Conservation (phyloP, 2,797 vertebrate genomes). For the Ptychobarbus kaznakovi region DNA sequence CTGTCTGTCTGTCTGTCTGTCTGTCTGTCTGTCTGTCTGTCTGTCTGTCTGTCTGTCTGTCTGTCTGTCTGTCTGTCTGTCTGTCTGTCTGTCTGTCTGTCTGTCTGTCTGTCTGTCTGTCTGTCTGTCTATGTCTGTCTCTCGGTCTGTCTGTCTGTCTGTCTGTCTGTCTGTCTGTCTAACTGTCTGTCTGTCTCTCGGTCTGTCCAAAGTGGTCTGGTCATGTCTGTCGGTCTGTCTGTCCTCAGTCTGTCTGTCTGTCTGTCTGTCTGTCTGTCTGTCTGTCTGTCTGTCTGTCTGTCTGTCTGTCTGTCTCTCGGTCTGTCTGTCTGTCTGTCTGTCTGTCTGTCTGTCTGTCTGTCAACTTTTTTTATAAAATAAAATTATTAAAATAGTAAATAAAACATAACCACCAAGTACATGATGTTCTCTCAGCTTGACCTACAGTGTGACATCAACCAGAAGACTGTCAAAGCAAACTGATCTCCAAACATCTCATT, state of each 20-base stretch:
- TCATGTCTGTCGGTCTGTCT: fast-evolving
- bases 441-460: neutral
- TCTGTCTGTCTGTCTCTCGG: neutral
- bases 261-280: fast-evolving
- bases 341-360: neutral
- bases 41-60: neutral
- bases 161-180: too few relatives aligned
- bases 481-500: neutral
- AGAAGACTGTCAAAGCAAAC: neutral
- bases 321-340: too few relatives aligned
- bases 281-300: too few relatives aligned
- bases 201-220: too few relatives aligned
- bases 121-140: too few relatives aligned
- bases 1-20: too few relatives aligned
- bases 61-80: neutral
- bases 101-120: too few relatives aligned
- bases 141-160: too few relatives aligned
- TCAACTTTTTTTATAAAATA: neutral
- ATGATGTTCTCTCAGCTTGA: neutral
- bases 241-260: fast-evolving
- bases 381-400: neutral
- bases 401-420: neutral
- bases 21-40: too few relatives aligned
- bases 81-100: too few relatives aligned
- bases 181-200: neutral